A percentile compares a stretch with the other conserved stretches of the same genome.
Evolutionary conservation across 2,113 vertebrate genomes (phyloP).

Genomic region (Meleagris gallopavo): DNA sequence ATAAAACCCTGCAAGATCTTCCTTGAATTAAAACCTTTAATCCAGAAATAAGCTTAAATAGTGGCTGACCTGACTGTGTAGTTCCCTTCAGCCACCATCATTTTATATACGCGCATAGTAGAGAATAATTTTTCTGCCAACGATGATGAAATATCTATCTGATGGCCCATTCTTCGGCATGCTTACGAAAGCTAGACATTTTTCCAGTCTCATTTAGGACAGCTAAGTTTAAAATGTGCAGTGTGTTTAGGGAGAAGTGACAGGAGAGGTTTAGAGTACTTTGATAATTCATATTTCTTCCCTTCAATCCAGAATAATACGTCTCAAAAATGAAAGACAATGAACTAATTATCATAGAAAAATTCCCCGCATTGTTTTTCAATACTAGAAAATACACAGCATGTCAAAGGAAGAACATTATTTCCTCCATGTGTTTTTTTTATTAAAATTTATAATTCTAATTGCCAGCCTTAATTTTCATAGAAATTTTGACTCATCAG

Average conservation of each 20-base stretch:
- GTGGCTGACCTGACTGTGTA: neutral
- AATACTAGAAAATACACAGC: neutral
- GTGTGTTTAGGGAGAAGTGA: neutral
- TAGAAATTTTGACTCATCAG: neutral
- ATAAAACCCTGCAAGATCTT: neutral
- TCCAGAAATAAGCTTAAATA: neutral
- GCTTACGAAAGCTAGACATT: neutral
- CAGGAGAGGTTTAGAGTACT: neutral
- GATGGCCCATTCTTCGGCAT: neutral
- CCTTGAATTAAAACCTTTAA: neutral
- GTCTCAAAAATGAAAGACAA: neutral
- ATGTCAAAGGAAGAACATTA: neutral
- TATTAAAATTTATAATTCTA: neutral
- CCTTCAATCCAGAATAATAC: neutral
- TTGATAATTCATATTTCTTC: neutral
- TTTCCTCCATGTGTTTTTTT: neutral
- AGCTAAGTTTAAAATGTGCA: neutral
- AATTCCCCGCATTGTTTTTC: neutral
- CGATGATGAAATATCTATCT: neutral
- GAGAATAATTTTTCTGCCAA: neutral
- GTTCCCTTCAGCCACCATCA: neutral
- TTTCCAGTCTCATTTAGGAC: neutral
- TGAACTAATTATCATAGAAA: neutral
- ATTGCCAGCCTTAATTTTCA: neutral
- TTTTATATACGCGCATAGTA: neutral